phyloP scores from a whole-genome alignment of 2,888 invertebrate species.

The Tenthredo amoena region DNA sequence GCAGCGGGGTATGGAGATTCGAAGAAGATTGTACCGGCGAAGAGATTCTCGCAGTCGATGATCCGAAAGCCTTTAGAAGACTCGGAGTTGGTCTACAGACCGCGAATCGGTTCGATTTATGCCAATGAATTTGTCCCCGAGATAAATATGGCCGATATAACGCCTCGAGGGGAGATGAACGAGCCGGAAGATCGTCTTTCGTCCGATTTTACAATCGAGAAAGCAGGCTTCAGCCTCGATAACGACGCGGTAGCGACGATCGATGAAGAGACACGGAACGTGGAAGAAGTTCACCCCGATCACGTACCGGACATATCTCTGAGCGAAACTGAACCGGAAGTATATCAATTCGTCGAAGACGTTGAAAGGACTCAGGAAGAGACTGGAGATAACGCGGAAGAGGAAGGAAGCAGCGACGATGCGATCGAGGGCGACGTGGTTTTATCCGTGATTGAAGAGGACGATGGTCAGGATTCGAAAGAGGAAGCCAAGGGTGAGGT shows the following conservation, averaged over 20 bases:
- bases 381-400: not conserved
- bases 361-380: not conserved
- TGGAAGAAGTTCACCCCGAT: not conserved
- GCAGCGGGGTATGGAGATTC: slow-evolving; percentile 27
- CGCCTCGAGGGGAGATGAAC: not conserved
- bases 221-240: not conserved
- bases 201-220: not conserved
- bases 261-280: not conserved
- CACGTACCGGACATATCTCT: not conserved
- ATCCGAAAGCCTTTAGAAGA: not conserved
- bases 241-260: not conserved
- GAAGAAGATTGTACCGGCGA: not conserved
- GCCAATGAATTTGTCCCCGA: not conserved
- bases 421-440: slow-evolving; percentile 9
- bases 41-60: not conserved
- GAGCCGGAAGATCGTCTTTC: not conserved
- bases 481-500: not conserved
- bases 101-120: slow-evolving; percentile 24
- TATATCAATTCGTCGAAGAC: slow-evolving; percentile 12
- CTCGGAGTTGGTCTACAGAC: not conserved
- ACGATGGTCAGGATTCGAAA: not conserved
- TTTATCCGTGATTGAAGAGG: not conserved
- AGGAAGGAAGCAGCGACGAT: not conserved
- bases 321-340: not conserved
- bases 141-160: not conserved